phyloP scores from a whole-genome alignment of 2,797 vertebrate species.

The Diglossa cyanea region DNA sequence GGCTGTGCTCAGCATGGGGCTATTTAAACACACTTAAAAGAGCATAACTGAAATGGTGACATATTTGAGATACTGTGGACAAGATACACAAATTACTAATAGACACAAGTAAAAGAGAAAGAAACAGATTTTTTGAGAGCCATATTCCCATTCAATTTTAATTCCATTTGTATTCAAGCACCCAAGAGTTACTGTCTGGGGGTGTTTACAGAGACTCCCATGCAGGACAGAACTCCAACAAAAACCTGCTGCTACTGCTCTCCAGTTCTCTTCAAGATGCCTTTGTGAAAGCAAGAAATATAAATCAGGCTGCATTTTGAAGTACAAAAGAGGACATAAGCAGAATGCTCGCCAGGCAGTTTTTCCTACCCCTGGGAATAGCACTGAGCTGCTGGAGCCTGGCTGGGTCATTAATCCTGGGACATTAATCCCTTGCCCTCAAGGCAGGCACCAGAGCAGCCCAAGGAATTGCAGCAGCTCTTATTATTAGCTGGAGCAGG shows the following conservation, averaged over 20 bases:
- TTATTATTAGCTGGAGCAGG: slow-evolving; percentile 17
- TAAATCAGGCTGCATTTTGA: background rate
- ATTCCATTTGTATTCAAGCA: background rate
- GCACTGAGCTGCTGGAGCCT: background rate
- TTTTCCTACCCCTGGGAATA: background rate
- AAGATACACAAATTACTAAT: background rate
- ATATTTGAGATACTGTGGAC: background rate
- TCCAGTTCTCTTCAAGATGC: background rate
- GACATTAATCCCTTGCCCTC: background rate
- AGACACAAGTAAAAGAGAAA: background rate
- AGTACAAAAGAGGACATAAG: background rate
- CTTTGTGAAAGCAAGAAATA: background rate
- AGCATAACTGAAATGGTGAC: accelerated
- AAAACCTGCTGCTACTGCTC: background rate
- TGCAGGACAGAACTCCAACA: background rate
- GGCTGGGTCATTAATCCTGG: slow-evolving; percentile 8
- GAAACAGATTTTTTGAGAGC: background rate
- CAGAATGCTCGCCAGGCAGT: background rate
- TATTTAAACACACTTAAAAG: background rate
- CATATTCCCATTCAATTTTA: accelerated
- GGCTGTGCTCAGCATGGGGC: accelerated
- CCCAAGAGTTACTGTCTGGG: background rate
- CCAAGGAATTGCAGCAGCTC: slow-evolving; percentile 35
- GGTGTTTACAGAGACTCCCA: background rate
- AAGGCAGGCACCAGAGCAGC: slow-evolving; percentile 8